Evolutionary conservation across 2,113 vertebrate genomes (phyloP).

Genomic region (Limnothrissa miodon): DNA sequence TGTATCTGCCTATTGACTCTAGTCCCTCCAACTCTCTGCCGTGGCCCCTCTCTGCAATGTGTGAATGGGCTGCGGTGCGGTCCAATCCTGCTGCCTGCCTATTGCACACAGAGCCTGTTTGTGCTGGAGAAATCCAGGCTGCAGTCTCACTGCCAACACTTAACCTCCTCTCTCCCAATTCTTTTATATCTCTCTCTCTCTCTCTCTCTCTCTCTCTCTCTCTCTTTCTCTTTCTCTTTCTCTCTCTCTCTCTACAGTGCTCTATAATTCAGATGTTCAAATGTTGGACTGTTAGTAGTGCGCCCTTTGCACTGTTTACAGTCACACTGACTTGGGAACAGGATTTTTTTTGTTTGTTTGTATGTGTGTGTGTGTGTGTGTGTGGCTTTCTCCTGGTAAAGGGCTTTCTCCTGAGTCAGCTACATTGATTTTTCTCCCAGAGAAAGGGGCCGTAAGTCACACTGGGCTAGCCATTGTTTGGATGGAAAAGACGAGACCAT

Average conservation of each 20-base stretch:
- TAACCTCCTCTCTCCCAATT: not conserved
- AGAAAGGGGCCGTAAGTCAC: not conserved
- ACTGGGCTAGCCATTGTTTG: not conserved
- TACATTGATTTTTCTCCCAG: conserved; percentile 1
- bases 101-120: conserved; percentile 34
- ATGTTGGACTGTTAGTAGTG: not conserved
- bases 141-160: not conserved
- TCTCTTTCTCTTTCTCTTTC: no score
- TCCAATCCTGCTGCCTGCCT: not conserved
- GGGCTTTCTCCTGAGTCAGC: not conserved
- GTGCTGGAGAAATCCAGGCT: not conserved
- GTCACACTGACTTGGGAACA: not conserved
- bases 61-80: conserved; percentile 37
- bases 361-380: no score
- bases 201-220: no score
- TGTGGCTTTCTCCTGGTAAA: not conserved
- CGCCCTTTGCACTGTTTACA: not conserved
- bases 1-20: no score
- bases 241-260: no score
- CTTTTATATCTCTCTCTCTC: no score
- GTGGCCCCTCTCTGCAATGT: not conserved
- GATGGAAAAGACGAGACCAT: not conserved
- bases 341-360: not conserved
- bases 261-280: not conserved
- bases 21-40: not conserved